phyloP scores from a whole-genome alignment of 2,113 vertebrate species.

The Telmatochromis sp. region DNA sequence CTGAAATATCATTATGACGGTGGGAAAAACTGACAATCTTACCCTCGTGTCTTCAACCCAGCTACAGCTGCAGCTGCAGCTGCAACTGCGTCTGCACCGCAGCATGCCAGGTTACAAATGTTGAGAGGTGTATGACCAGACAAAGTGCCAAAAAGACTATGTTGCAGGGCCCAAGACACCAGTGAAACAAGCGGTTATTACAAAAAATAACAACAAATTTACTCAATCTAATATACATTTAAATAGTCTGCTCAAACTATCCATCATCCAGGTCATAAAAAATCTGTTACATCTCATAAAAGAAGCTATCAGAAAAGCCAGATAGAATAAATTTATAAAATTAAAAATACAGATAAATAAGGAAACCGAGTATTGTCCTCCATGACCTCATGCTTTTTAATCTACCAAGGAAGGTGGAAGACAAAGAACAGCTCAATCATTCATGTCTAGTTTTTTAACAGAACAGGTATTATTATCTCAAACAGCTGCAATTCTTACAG shows the following conservation, averaged over 20 bases:
- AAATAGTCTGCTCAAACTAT: not conserved
- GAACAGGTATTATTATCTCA: not conserved
- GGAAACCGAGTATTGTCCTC: not conserved
- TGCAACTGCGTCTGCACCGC: fast-evolving
- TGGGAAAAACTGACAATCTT: not conserved
- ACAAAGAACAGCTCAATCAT: not conserved
- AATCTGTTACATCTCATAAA: not conserved
- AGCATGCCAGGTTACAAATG: not conserved
- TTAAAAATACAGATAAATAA: not conserved
- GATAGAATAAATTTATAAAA: not conserved
- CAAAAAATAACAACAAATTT: not conserved
- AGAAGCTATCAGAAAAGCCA: not conserved
- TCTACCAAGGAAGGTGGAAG: not conserved
- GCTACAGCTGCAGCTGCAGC: fast-evolving
- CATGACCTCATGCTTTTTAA: not conserved
- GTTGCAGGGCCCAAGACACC: not conserved
- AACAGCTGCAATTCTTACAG: not conserved
- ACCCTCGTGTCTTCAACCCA: not conserved
- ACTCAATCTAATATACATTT: not conserved
- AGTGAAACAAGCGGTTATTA: not conserved
- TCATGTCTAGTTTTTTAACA: not conserved
- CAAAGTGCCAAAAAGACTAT: not conserved
- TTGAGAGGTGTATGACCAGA: fast-evolving
- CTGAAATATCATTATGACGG: not conserved
- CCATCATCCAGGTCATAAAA: not conserved